These are phyloP conservation scores for Meandrusa payeni DNA, from an alignment of 2,888 invertebrate species.

Conservation along the genomic window DNA sequence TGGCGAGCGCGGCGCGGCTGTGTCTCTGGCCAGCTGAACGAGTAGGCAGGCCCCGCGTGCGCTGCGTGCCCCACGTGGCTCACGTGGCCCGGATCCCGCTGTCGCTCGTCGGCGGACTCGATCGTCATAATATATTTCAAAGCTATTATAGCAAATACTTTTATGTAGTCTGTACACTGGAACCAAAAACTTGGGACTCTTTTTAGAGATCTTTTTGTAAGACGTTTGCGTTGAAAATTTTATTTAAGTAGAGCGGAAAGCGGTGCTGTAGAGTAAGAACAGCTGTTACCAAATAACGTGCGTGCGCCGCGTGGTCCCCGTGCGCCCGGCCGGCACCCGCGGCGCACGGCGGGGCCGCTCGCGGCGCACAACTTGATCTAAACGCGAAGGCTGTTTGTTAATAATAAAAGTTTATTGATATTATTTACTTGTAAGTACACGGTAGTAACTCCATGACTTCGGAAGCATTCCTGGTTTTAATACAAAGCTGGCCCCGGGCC, in stretches of 20 bases:
- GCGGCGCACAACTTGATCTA: background rate
- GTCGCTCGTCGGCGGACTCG: conserved; percentile 48
- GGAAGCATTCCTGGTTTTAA: conserved; percentile 62
- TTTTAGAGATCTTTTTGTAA: no score
- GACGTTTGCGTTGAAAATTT: background rate
- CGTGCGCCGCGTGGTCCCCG: background rate
- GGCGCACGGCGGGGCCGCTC: no score
- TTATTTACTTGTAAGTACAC: conserved; percentile 34
- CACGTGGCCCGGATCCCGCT: conserved; percentile 25
- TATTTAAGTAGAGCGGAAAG: background rate
- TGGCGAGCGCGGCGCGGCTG: conserved; percentile 76
- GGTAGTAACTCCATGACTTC: conserved; percentile 65
- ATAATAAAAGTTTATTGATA: conserved; percentile 19
- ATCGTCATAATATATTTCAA: background rate
- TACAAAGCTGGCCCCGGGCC: conserved; percentile 24
- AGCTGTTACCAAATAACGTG: conserved; percentile 41
- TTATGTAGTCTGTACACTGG: conserved; percentile 19
- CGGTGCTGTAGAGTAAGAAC: background rate
- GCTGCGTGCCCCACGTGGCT: conserved; percentile 11
- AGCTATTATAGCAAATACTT: conserved; percentile 17
- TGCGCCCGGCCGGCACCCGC: no score
- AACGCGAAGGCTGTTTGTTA: conserved; percentile 21
- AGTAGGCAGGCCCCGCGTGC: conserved; percentile 8
- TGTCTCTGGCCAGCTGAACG: conserved; percentile 73
- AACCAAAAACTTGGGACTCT: conserved; percentile 17